These are phyloP conservation scores for Odontamblyopus lacepedii DNA, from an alignment of 2,797 vertebrate genomes.

Conservation along the genomic window DNA sequence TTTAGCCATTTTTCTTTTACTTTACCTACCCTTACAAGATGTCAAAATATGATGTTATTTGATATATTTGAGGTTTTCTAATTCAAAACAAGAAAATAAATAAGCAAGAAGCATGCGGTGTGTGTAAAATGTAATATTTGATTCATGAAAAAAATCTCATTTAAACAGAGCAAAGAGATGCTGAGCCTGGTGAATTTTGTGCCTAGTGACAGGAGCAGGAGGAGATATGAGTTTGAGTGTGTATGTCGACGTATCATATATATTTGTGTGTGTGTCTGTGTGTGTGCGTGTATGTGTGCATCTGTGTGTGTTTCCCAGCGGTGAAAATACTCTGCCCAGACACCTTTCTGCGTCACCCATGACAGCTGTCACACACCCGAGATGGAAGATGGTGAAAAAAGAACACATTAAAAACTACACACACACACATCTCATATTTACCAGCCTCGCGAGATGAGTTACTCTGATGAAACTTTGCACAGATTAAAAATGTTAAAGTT, in stretches of 20 bases:
- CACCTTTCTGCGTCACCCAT: conserved; percentile 70
- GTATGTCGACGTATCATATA: conserved; percentile 10
- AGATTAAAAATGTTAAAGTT: conserved; percentile 75
- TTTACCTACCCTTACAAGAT: conserved; percentile 13
- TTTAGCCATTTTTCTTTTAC: not conserved
- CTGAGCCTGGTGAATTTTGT: conserved; percentile 58
- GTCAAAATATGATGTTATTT: conserved; percentile 6
- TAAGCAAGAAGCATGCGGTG: conserved; percentile 5
- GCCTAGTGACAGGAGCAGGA: conserved; percentile 50
- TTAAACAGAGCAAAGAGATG: conserved; percentile 45
- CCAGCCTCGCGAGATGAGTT: conserved; percentile 63
- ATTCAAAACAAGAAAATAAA: conserved; percentile 20
- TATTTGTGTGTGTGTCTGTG: conserved; percentile 13
- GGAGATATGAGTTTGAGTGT: conserved; percentile 31
- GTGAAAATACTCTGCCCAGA: conserved; percentile 66
- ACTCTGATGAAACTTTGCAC: conserved; percentile 72
- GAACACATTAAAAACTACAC: conserved; percentile 43
- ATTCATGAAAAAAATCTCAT: conserved; percentile 27
- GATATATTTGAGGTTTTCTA: conserved; percentile 1
- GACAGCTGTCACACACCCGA: conserved; percentile 74
- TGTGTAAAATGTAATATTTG: conserved; percentile 22
- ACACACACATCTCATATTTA: conserved; percentile 58
- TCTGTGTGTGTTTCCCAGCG: conserved; percentile 54
- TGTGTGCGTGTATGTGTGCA: conserved; percentile 10
- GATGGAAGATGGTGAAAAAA: conserved; percentile 47